A percentile compares a stretch with the other conserved stretches of the same genome.
phyloP scores from a whole-genome alignment of 2,113 vertebrate genomes.

The Chascanopsetta lugubris region DNA sequence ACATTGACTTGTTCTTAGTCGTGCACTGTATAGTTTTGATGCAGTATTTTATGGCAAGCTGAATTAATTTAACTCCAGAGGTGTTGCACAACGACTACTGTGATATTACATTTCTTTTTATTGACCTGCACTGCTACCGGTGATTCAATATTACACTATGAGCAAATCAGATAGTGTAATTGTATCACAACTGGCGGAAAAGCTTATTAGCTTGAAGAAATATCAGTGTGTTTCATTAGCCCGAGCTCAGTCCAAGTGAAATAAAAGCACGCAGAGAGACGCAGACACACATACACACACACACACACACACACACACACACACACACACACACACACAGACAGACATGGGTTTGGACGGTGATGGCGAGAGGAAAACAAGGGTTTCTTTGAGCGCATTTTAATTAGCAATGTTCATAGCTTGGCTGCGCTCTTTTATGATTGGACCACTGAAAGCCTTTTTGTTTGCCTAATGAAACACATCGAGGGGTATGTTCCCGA shows the following conservation, averaged over 20 bases:
- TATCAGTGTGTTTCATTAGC: slow-evolving; percentile 64
- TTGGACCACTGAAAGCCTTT: slow-evolving; percentile 76
- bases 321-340: slow-evolving; percentile 37
- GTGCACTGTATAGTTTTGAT: slow-evolving; percentile 7
- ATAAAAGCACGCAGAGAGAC: slow-evolving; percentile 62
- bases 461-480: slow-evolving; percentile 78
- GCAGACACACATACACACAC: slow-evolving; percentile 52
- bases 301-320: slow-evolving; percentile 56
- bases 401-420: slow-evolving; percentile 79
- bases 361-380: slow-evolving; percentile 74
- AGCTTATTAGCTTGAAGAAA: slow-evolving; percentile 59
- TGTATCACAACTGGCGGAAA: slow-evolving; percentile 32
- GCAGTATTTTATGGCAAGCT: neutral
- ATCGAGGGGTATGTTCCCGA: slow-evolving; percentile 60
- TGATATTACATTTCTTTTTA: slow-evolving; percentile 28
- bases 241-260: slow-evolving; percentile 59
- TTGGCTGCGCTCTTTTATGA: slow-evolving; percentile 76
- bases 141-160: slow-evolving; percentile 27
- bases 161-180: slow-evolving; percentile 40
- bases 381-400: slow-evolving; percentile 76
- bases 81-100: slow-evolving; percentile 13
- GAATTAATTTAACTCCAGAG: slow-evolving; percentile 7
- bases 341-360: slow-evolving; percentile 73
- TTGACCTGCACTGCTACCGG: slow-evolving; percentile 18
- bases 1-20: neutral